These are phyloP conservation scores for Meandrina meandrites DNA, from an alignment of 92 coral and sea anemone genomes.

Conservation along the genomic window DNA sequence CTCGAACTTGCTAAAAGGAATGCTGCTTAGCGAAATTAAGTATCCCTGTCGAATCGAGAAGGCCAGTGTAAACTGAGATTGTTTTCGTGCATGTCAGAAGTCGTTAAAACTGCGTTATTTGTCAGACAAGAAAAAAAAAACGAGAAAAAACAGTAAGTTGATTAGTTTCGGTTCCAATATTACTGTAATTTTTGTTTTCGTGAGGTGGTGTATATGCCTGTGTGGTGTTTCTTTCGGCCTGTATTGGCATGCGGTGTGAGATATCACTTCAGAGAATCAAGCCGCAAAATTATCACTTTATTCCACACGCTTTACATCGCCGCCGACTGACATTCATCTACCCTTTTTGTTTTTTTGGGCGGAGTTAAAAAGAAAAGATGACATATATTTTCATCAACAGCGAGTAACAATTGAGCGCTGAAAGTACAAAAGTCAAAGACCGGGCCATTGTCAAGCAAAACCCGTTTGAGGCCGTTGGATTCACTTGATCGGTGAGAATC, in stretches of 20 bases:
- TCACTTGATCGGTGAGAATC: not conserved
- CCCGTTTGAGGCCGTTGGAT: conserved; percentile 5
- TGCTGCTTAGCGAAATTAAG: not conserved
- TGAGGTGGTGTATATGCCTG: not conserved
- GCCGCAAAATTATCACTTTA: conserved; percentile 15
- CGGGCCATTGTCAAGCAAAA: conserved; percentile 49
- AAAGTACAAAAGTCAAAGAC: not conserved
- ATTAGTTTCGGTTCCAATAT: not conserved
- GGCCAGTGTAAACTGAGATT: not conserved
- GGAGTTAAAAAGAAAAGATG: not conserved
- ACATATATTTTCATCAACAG: conserved; percentile 8
- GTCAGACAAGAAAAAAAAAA: not conserved
- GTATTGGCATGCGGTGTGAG: not conserved
- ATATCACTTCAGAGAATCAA: not conserved
- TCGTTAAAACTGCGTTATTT: not conserved
- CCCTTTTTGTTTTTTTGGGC: conserved; percentile 13
- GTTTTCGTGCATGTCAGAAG: not conserved
- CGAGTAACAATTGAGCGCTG: conserved; percentile 4
- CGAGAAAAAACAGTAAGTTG: not conserved
- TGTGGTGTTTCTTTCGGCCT: not conserved
- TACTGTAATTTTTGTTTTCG: not conserved
- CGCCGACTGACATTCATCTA: conserved; percentile 20
- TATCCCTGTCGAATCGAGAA: not conserved
- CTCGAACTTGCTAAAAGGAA: not conserved
- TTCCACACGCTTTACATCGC: not conserved